phyloP scores from a whole-genome alignment of 2,888 invertebrate genomes.

The Notodonta ziczac region DNA sequence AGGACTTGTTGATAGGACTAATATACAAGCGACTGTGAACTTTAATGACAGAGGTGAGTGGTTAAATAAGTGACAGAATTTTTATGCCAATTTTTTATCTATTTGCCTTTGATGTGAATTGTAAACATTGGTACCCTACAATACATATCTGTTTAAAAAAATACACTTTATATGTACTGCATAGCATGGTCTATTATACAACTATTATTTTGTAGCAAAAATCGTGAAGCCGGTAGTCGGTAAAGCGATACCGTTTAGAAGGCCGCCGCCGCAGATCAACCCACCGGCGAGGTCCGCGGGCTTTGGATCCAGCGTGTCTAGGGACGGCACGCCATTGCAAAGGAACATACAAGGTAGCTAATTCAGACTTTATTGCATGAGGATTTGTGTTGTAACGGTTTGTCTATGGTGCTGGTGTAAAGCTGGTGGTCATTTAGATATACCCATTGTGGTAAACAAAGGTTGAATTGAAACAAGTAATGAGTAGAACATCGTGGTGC shows the following conservation, averaged over 20 bases:
- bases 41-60: constrained; percentile 67
- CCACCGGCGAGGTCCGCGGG: constrained; percentile 41
- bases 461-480: no score
- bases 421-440: no score
- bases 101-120: no score
- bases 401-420: background rate
- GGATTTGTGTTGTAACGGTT: background rate
- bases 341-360: constrained; percentile 62
- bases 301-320: constrained; percentile 68
- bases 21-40: constrained; percentile 59
- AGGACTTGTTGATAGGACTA: constrained; percentile 68
- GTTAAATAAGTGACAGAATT: background rate
- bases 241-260: constrained; percentile 60
- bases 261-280: constrained; percentile 34
- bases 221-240: constrained; percentile 67
- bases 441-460: no score
- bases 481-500: no score
- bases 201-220: constrained; percentile 43
- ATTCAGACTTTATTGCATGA: background rate
- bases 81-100: no score
- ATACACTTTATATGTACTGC: background rate
- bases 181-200: background rate
- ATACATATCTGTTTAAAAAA: background rate
- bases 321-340: constrained; percentile 62
- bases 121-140: no score